Evolutionary conservation across 2,888 invertebrate genomes (phyloP), one percentile per base, ranked within the genome.

Genomic region (Melanargia galathea): DNA sequence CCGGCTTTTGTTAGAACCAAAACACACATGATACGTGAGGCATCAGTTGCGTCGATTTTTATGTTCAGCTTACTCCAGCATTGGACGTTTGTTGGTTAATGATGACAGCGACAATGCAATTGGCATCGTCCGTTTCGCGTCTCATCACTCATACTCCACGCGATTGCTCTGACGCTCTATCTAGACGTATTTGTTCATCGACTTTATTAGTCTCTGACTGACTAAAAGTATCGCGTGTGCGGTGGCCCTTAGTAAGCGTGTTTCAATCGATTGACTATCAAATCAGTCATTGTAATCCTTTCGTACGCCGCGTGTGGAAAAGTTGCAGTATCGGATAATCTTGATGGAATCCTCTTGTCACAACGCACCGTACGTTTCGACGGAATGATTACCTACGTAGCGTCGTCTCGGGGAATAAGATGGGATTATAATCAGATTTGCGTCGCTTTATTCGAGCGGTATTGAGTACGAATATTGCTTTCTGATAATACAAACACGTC

Each of bases 201-300:
- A 35, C 1, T 26, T 26, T 26, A 26, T 26, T 35, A 2, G 35
- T 35, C 13, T 35, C 13, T 35, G 2, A 35, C 7, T 10, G 8
- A 16, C 2, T 43, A 18, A 0, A 18, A 43, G 16, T 43, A 18
- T 2, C 18, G 8, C 2, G 43, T 43, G 8, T 43, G 43, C 7
- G 1, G 43, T 43, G 18, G 43, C 43, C 38, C 24, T 62, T 18
- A 56, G 62, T 38, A 40, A 35, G 24, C 40, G 43, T 13, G 61
- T 49, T 30, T 56, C 26, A 40, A 56, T 56, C 62, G 38, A 62
- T 62, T 62, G 49, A 33, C 20, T 40, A 56, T 40, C 33, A 40
- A 55, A 62, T 62, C 62, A 49, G 24, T 62, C 62, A 62, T 48
- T 40, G 38, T 62, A 56, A 62, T 62, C 62, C 55, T 40, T 62